Evolutionary conservation across 1,140 invertebrate genomes (phyloP).

Genomic region (Hetaerina americana): DNA sequence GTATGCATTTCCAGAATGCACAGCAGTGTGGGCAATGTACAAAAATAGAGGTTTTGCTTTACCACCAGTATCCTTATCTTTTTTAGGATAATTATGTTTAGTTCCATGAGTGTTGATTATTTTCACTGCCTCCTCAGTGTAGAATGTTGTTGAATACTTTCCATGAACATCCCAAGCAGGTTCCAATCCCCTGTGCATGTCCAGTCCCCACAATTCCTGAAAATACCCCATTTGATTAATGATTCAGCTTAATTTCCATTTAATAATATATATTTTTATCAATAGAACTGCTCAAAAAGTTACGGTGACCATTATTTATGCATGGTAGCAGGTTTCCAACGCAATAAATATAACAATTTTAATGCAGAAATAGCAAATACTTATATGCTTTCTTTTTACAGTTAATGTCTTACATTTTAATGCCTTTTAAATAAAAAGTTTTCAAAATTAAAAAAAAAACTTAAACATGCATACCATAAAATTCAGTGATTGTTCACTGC

Average conservation of each 20-base stretch:
- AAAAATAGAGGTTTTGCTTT: constrained; percentile 52
- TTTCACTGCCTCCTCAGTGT: constrained; percentile 52
- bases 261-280: too few relatives aligned
- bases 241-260: too few relatives aligned
- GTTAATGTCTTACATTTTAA: too few relatives aligned
- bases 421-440: too few relatives aligned
- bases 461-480: too few relatives aligned
- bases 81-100: constrained; percentile 2
- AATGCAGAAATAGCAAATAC: too few relatives aligned
- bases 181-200: constrained; percentile 47
- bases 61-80: constrained; percentile 37
- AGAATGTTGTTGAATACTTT: constrained; percentile 70
- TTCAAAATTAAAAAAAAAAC: too few relatives aligned
- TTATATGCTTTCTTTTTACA: too few relatives aligned
- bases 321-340: neutral
- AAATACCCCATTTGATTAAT: constrained; percentile 20
- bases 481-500: too few relatives aligned
- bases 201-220: constrained; percentile 44
- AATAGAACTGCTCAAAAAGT: too few relatives aligned
- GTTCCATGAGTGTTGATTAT: constrained; percentile 38
- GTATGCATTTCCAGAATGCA: constrained; percentile 31
- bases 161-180: constrained; percentile 63
- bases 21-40: constrained; percentile 43
- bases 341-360: neutral
- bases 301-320: neutral